Base-by-base conservation (phyloP, 2,113 vertebrate species). In the Junco hyemalis region DNA sequence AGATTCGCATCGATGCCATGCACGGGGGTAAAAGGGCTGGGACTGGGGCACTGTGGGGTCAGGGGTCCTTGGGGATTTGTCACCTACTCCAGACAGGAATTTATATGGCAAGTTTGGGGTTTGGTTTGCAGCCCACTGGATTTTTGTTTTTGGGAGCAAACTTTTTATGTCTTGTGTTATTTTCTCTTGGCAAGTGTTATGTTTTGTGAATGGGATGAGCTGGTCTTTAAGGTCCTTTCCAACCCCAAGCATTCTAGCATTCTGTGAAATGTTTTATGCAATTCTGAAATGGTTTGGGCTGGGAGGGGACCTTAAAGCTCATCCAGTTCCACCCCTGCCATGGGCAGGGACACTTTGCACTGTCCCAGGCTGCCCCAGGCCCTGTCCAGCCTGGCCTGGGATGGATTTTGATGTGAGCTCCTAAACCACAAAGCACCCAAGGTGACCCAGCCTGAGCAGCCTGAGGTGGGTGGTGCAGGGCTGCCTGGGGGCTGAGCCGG, bases 1-100 rank as follows among this genome's bases (percentile, higher is more conserved):
- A 99, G 64, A 98, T 99, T 33, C 99, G 99, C 10, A 97, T 99
- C 33, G 99, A 99, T 44, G 99, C 99, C 57, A 99, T 99, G 99
- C 99, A 99, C 1, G 99, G 99, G 99, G 99, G 99, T 99, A 83
- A 7, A 20, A 96, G 3, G 80, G 50, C 11, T 6, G 48, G 38
- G 1, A 35, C 13, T 24, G 82, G 51, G 45, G 9, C 19, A 16
- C 44, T 0, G 1, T 5, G 47, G n/a, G 9, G 2, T 9, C 5
- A 4, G 8, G 15, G 14, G 25, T 31, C 50, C 38, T 16, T 3
- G 3, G 76, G 74, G 48, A 19, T 86, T 59, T 74, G 48, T 8
- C 81, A 33, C 26, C 38, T 72, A 2, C 40, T 45, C 60, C 36
- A 36, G 47, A 33, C 44, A n/a, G 57, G 9, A 13, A 33, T 88